phyloP scores from a whole-genome alignment of 1,140 invertebrate genomes.

The Heliconius hewitsoni region DNA sequence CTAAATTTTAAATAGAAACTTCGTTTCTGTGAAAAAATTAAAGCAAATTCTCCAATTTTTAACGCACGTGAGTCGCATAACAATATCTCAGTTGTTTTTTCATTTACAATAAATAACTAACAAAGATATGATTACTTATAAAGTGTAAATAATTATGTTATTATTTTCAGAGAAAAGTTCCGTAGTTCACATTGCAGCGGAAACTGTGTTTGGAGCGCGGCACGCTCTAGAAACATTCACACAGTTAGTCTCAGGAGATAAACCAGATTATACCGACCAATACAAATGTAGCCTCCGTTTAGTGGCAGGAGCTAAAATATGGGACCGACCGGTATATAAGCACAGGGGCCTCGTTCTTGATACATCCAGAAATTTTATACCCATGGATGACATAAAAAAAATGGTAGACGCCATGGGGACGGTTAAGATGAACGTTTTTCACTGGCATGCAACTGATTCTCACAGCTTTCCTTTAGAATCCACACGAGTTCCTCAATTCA shows the following conservation, averaged over 20 bases:
- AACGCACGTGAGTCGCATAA: neutral
- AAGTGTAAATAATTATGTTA: neutral
- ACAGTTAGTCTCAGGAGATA: conserved; percentile 83
- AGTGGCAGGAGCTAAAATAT: conserved; percentile 76
- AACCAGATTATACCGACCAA: conserved; percentile 47
- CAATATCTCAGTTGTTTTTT: too few relatives aligned
- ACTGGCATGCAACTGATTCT: conserved; percentile 93
- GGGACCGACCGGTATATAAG: conserved; percentile 86
- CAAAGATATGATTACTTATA: neutral
- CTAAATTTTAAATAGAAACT: too few relatives aligned
- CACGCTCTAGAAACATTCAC: conserved; percentile 89
- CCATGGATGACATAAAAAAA: conserved; percentile 84
- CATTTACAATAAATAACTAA: neutral
- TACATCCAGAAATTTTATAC: conserved; percentile 89
- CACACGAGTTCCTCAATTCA: conserved; percentile 87
- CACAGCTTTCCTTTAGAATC: conserved; percentile 93
- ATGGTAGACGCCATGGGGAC: conserved; percentile 91
- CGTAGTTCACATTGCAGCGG: conserved; percentile 83
- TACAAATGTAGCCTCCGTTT: conserved; percentile 58
- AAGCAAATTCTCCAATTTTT: neutral
- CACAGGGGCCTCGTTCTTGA: conserved; percentile 89
- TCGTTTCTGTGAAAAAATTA: too few relatives aligned
- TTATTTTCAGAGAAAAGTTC: conserved; percentile 73
- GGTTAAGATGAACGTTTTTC: conserved; percentile 92
- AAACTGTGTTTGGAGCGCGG: conserved; percentile 87